Base-by-base conservation (phyloP, 2,888 invertebrate genomes). In the Hedychridium roseum region DNA sequence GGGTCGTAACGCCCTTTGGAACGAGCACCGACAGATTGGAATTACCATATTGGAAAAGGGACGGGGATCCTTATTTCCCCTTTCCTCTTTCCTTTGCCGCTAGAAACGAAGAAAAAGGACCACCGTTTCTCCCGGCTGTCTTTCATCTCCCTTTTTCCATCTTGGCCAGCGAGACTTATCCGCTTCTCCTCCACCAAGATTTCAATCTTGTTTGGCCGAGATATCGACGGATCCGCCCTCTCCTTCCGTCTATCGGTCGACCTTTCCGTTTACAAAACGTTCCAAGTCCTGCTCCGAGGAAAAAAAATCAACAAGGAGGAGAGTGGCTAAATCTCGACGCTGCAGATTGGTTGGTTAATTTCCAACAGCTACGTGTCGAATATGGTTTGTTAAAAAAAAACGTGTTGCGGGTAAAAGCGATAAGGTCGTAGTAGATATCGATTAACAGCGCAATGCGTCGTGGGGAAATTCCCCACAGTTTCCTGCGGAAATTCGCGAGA, bases 41-140 rank as follows among this genome's bases (percentile, higher is more conserved):
- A 75, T 75, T 75, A 75, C 70, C 71, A 71, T 72, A 69, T 70
- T 59, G 59, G 53, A 58, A 61, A 55, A 67, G 58, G 60, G 61
- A 58, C 60, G 49, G 63, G 64, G 62, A 65, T 63, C 56, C 62
- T 69, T 60, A 68, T 71, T 69, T 67, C 71, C 68, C 68, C 59
- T n/a, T 66, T 64, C 62, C 66, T 53, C 37, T 43, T 23, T 35
- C 54, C 36, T 30, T 14, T 9, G n/a, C n/a, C n/a, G 9, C 34
- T 37, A 30, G 39, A 39, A 12, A 35, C 28, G 23, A 37, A 18
- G 11, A 20, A 31, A 28, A 30, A 43, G 18, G 42, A 35, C 23
- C 37, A 54, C 52, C 43, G 39, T 47, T 54, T 60, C 57, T 42
- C 46, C 23, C 39, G 20, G 36, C 3, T 30, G 41, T 27, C 57